Conservation (phyloP, 1,140 invertebrate genomes). For the Babylonia areolata region DNA sequence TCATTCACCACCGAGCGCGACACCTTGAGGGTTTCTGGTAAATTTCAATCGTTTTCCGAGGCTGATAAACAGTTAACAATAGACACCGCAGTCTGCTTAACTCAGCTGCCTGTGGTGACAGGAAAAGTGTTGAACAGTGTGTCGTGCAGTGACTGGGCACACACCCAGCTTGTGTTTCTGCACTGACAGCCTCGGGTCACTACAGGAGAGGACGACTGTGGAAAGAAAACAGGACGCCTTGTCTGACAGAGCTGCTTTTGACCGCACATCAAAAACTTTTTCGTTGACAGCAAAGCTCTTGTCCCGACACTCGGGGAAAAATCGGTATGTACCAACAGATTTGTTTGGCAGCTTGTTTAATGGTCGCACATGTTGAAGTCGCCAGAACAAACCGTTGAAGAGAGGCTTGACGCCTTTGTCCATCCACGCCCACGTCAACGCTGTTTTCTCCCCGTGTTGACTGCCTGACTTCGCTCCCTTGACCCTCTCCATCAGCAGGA, state of each 20-base stretch:
- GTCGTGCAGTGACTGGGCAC: neutral
- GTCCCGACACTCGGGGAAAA: neutral
- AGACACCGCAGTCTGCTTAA: no score
- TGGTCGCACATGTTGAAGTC: neutral
- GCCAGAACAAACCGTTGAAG: neutral
- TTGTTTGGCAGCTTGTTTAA: no score
- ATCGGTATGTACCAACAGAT: neutral
- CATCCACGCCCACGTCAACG: neutral
- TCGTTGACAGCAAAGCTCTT: neutral
- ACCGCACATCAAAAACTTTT: neutral
- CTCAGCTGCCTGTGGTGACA: no score
- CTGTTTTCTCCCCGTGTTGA: neutral
- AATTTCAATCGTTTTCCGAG: no score
- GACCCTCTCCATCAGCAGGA: neutral
- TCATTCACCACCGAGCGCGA: no score
- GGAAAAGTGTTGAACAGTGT: no score
- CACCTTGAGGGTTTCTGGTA: no score
- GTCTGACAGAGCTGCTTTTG: neutral
- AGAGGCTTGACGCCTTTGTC: neutral
- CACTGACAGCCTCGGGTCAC: neutral
- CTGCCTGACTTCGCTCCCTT: neutral
- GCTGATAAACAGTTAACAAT: no score
- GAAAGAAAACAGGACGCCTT: no score
- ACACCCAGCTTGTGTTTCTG: neutral
- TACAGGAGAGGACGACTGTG: neutral